Percentiles rank a stretch among this genome's conserved stretches.
These are phyloP conservation scores for Yasuhikotakia modesta DNA, from an alignment of 2,797 vertebrate species.

Conservation along the genomic window DNA sequence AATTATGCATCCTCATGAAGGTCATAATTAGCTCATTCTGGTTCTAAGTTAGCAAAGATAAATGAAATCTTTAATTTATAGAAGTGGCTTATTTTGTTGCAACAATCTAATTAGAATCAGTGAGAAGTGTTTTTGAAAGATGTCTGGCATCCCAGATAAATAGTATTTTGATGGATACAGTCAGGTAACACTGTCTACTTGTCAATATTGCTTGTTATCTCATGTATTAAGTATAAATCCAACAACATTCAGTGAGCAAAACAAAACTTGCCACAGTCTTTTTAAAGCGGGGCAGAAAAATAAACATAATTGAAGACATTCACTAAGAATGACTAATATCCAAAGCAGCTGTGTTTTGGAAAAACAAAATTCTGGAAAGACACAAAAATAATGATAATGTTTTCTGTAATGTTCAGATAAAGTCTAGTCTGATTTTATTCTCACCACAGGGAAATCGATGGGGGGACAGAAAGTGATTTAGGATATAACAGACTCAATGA, in stretches of 20 bases:
- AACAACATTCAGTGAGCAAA: not conserved
- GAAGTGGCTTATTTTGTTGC: conserved; percentile 44
- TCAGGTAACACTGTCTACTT: conserved; percentile 35
- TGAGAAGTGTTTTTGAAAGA: conserved; percentile 41
- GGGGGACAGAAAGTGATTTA: not conserved
- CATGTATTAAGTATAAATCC: not conserved
- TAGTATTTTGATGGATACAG: conserved; percentile 3
- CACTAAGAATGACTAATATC: not conserved
- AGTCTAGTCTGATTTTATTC: not conserved
- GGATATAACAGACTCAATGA: not conserved
- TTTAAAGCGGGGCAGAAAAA: too few species aligned
- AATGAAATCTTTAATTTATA: conserved; percentile 55
- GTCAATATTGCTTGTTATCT: not conserved
- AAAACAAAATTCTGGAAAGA: not conserved
- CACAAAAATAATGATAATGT: not conserved
- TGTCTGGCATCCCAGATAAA: conserved; percentile 42
- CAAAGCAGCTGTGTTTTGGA: not conserved
- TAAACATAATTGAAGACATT: not conserved
- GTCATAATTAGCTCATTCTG: conserved; percentile 56
- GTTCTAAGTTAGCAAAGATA: conserved; percentile 40
- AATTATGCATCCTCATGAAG: conserved; percentile 62
- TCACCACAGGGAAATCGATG: not conserved
- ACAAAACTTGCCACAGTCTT: too few species aligned
- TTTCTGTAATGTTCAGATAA: not conserved
- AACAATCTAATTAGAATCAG: conserved; percentile 51